Conservation (phyloP, 2,797 vertebrate genomes). For the Chrysocyon brachyurus region DNA sequence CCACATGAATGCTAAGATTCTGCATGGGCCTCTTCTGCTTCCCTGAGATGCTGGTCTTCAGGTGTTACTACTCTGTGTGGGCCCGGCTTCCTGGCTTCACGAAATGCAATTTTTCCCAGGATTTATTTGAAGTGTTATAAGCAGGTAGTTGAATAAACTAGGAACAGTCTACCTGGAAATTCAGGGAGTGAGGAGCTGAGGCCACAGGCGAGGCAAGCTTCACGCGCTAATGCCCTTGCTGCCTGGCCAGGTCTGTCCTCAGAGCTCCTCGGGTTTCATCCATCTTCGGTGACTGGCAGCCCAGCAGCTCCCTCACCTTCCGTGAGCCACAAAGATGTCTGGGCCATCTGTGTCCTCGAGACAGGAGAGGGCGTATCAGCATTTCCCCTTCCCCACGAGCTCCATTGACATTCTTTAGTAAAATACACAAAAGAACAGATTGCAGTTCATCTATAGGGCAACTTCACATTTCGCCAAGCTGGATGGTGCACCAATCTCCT, state of each 20-base stretch:
- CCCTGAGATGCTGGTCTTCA: not conserved
- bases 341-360: constrained; percentile 67
- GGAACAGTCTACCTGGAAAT: not conserved
- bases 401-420: not conserved
- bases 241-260: not conserved
- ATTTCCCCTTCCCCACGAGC: not conserved
- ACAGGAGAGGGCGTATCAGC: not conserved
- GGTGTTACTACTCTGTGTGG: too few species aligned
- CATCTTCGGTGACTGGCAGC: constrained; percentile 49
- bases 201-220: not conserved
- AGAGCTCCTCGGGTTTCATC: not conserved
- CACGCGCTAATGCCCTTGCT: not conserved
- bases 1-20: accelerated
- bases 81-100: not conserved
- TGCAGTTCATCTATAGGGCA: not conserved
- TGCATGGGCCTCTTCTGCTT: accelerated
- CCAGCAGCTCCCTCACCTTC: not conserved
- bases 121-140: not conserved
- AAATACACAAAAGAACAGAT: constrained; percentile 51
- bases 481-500: not conserved
- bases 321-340: not conserved
- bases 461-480: not conserved
- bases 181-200: not conserved
- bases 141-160: not conserved
- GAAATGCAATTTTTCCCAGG: not conserved